Evolutionary conservation across 1,140 invertebrate genomes (phyloP).

Genomic region (Vollenhovia emeryi): DNA sequence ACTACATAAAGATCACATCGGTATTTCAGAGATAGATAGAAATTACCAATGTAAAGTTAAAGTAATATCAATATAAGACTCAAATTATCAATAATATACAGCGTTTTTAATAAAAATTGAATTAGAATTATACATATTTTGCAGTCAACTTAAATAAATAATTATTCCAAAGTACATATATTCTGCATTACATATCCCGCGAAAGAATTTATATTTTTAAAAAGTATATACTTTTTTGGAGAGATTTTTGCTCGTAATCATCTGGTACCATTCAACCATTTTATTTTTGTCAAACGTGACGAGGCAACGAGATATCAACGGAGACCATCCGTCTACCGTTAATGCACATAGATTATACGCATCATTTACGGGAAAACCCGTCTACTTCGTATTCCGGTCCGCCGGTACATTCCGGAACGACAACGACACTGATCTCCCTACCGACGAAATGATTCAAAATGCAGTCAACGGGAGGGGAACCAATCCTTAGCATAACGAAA

Average conservation of each 20-base stretch:
- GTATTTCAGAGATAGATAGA: not conserved
- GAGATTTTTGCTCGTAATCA: not conserved
- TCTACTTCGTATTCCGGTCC: not conserved
- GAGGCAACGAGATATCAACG: not conserved
- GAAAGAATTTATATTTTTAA: not conserved
- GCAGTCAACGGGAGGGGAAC: conserved; percentile 47
- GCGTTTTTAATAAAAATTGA: not conserved
- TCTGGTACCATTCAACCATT: too few species aligned
- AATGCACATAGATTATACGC: conserved; percentile 14
- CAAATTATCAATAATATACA: not conserved
- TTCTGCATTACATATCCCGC: not conserved
- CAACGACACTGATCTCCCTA: conserved; percentile 2
- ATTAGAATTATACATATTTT: not conserved
- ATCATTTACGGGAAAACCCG: conserved; percentile 4
- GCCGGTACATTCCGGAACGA: not conserved
- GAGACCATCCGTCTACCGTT: not conserved
- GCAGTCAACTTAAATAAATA: not conserved
- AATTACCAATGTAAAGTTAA: not conserved
- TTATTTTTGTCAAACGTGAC: not conserved
- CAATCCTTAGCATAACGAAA: conserved; percentile 65
- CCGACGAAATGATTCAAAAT: conserved; percentile 40
- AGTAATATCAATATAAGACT: not conserved
- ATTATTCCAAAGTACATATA: not conserved
- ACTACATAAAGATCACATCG: not conserved
- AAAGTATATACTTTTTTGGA: not conserved